Base-by-base conservation (phyloP, 2,113 vertebrate species). In the Xiphorhynchus elegans region DNA sequence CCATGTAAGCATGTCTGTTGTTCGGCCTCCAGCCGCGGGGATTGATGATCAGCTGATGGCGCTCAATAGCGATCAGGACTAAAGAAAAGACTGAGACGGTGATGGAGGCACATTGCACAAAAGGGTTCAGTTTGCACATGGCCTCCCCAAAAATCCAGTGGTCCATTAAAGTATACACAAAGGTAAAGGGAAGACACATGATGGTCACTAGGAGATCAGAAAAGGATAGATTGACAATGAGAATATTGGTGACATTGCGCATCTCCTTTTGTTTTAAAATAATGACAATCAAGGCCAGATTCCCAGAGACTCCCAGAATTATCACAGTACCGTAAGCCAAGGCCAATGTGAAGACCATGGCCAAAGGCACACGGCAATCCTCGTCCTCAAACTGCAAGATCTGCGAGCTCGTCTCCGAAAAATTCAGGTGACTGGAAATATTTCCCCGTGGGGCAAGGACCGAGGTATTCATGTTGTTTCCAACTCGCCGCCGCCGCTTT, bases 121-220 rank as follows among this genome's bases (percentile, higher is more conserved):
- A 98, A 74, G 98, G 98, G 84, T 98, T 99, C 91, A 99, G 9
- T 76, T 99, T 99, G 96, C 99, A 99, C 98, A 99, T 98, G 15
- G 96, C 97, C 83, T 98, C 98, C 19, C 99, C 99, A 84, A 99
- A 99, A 95, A 99, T 97, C 99, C 99, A 99, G 92, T 99, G 98
- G 95, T 99, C 98, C 99, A 99, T 99, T 55, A 99, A 94, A 4
- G 99, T 99, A 63, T 99, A 99, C 53, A 98, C 98, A 29, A 99
- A 98, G 2, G 99, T 99, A 90, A 99, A 98, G 9, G 99, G 99
- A 92, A 99, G 97, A 97, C 98, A 99, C 97, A 99, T 98, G 84
- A 99, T 96, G 25, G 98, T 98, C 35, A 99, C 98, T 7, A 99
- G 96, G 87, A 99, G 95, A 90, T 99, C 99, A 11, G 98, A 99